Base-by-base conservation (phyloP, 1,140 invertebrate species). In the Macrobrachium rosenbergii region DNA sequence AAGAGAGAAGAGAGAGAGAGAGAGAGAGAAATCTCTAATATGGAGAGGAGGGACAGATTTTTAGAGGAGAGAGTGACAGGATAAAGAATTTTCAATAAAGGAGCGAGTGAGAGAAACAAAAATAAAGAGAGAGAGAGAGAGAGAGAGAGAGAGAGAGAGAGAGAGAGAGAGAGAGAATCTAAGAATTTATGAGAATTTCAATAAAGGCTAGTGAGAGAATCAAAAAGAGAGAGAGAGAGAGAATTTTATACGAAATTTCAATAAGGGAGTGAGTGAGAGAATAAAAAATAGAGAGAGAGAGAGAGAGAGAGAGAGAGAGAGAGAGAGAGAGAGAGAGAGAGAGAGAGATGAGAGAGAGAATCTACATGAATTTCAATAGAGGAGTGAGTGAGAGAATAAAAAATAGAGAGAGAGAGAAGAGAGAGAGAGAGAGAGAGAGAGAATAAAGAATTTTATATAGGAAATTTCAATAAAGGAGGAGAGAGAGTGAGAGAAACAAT, bases 91-190 rank as follows among this genome's bases (percentile, higher is more conserved):
- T n/a, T n/a, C n/a, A n/a, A n/a, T 73, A 73, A 43, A 43, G 17
- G 58, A 37, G 73, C 28, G 73, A 75, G n/a, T 28, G 73, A 75
- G 21, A 75, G 73, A 75, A 7, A 75, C 21, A 75, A 7, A 75
- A 23, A 75, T 3, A 75, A 23, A 43, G 11, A 43, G 73, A 75
- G 21, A 75, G 73, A 75, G 7, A 43, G 37, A 75, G 21, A 75
- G 73, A 75, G 21, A 75, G 73, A 43, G 23, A 75, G 72, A 75
- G n/a, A 75, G 72, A 75, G 72, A 75, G 72, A 75, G 72, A 75
- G 72, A 75, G 23, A 75, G 11, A 5, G n/a, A n/a, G n/a, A n/a
- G n/a, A n/a, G n/a, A n/a, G n/a, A n/a, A n/a, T n/a, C n/a, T n/a
- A n/a, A n/a, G n/a, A n/a, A 28, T 75, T 37, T 75, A 75, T 75